Evolutionary conservation across 2,113 vertebrate genomes (phyloP).

Genomic region (Zosterops pallidus): DNA sequence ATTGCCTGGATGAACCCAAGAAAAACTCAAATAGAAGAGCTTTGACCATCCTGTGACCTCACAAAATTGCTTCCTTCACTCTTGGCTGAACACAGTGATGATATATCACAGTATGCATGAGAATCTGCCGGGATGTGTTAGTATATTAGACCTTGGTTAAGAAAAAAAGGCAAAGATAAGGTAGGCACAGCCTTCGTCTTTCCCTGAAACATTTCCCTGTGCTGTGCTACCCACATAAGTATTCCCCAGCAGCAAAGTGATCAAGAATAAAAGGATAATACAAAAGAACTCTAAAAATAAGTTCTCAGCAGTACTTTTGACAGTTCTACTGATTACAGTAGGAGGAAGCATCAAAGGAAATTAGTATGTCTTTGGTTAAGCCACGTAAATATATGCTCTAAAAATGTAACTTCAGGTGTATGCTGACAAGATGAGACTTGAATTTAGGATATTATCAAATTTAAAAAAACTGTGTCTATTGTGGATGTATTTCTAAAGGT

Average conservation of each 20-base stretch:
- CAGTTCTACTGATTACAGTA: not conserved
- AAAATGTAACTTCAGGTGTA: not conserved
- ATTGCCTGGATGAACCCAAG: conserved; percentile 44
- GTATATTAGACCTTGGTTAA: conserved; percentile 13
- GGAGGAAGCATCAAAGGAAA: not conserved
- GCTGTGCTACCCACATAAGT: not conserved
- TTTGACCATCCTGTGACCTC: conserved; percentile 54
- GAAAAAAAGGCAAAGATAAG: not conserved
- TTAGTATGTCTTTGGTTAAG: not conserved
- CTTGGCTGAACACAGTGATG: conserved; percentile 51
- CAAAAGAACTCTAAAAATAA: not conserved
- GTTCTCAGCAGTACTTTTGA: not conserved
- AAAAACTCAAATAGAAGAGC: conserved; percentile 48
- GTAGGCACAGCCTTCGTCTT: not conserved
- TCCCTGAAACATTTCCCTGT: not conserved
- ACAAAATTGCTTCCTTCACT: conserved; percentile 63
- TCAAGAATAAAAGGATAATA: not conserved
- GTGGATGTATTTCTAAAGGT: not conserved
- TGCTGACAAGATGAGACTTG: not conserved
- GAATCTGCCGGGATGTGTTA: not conserved
- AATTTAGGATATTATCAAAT: not conserved
- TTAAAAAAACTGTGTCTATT: not conserved
- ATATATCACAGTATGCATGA: conserved; percentile 31
- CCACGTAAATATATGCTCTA: not conserved
- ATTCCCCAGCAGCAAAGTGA: not conserved